Percentiles rank a stretch among this genome's conserved stretches.
These are phyloP conservation scores for Punctoribates punctum DNA, from an alignment of 2,888 invertebrate species.

Conservation along the genomic window DNA sequence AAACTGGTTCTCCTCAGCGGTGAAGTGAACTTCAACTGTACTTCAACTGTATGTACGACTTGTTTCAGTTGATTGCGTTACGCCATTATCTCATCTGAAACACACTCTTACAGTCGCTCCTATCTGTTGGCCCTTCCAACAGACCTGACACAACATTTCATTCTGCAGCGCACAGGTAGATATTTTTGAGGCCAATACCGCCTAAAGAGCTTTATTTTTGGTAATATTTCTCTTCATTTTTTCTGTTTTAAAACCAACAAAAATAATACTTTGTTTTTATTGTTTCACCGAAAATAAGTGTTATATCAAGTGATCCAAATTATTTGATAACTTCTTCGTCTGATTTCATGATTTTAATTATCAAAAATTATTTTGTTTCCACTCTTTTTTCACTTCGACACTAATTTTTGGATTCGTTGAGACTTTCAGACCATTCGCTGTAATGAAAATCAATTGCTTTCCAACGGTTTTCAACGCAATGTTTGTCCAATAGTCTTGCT, in stretches of 20 bases:
- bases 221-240: background rate
- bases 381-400: background rate
- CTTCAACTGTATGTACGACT: slow-evolving; percentile 15
- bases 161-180: slow-evolving; percentile 17
- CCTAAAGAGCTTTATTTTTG: slow-evolving; percentile 1
- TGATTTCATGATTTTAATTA: slow-evolving; percentile 9
- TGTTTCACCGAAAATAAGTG: slow-evolving; percentile 1
- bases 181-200: slow-evolving; percentile 31
- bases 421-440: too few species aligned
- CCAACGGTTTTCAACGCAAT: too few species aligned
- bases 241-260: background rate
- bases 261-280: background rate
- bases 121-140: slow-evolving; percentile 11
- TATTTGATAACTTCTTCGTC: slow-evolving; percentile 20
- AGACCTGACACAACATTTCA: background rate
- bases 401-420: background rate
- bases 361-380: background rate
- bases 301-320: slow-evolving; percentile 32
- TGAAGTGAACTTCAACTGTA: slow-evolving; percentile 31
- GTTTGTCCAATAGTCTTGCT: too few species aligned
- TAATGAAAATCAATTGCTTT: background rate
- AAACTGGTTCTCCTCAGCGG: slow-evolving; percentile 34
- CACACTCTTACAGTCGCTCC: slow-evolving; percentile 1
- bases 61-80: slow-evolving; percentile 36
- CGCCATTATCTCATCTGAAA: slow-evolving; percentile 34